Evolutionary conservation across 2,113 vertebrate genomes (phyloP), one percentile per base, ranked within the genome.

Genomic region (Lophura nycthemera): DNA sequence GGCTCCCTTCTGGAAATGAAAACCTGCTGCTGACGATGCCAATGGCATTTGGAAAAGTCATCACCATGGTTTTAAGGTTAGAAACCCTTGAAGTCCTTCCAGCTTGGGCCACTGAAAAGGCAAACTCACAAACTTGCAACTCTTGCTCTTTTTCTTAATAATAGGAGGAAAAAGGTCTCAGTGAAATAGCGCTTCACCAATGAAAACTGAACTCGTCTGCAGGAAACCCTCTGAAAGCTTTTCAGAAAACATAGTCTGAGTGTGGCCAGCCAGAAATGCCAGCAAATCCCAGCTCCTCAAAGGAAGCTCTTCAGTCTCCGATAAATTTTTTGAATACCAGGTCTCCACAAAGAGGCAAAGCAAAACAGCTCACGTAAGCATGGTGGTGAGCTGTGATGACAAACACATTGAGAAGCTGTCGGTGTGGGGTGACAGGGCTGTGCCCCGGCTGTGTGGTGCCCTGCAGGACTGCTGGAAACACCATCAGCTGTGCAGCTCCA

Each of bases 61-160:
- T 91, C 67, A 56, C 76, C 20, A 52, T 79, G 38, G 82, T 82
- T 96, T 96, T 87, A 66, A 76, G 74, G 52, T 45, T 61, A 85
- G 89, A 86, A 95, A 59, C 71, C 84, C 90, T 86, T 42, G 10
- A 90, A 92, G 92, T 73, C 57, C 67, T 96, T 94, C 70, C 93
- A 89, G 14, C n/a, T 74, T 77, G 82, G 80, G 83, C 90, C 86
- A 93, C 67, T 92, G 80, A 90, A 96, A 97, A 95, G 48, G 90
- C 47, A 90, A 60, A 75, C 66, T 89, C 56, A 78, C 64, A 92
- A 91, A 60, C 59, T 64, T 70, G 52, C 52, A 93, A 69, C 50
- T 91, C 67, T 76, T 82, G 32, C 15, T 81, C 48, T 71, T 88
- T 85, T 74, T 79, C 78, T 91, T 93, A 78, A 82, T 34, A 72